These are phyloP conservation scores for Strigamia crassipes DNA, from an alignment of 2,888 invertebrate genomes.

Conservation along the genomic window DNA sequence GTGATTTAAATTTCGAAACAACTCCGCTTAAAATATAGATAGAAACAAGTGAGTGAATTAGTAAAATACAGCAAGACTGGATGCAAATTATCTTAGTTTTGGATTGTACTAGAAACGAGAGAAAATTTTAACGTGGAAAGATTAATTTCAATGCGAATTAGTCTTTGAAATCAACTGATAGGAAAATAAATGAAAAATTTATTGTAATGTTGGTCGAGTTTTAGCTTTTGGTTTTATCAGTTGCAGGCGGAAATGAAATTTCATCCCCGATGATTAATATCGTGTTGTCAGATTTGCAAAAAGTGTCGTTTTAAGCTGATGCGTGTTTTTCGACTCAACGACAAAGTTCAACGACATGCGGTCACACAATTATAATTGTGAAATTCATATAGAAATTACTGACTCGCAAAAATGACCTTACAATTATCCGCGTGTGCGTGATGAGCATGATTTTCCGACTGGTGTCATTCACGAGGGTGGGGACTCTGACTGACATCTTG, in stretches of 20 bases:
- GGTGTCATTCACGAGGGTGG: background rate
- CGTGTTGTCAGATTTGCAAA: constrained; percentile 20
- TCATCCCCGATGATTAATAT: constrained; percentile 15
- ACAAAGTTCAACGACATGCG: constrained; percentile 39
- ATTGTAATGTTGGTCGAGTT: background rate
- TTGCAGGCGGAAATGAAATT: constrained; percentile 4
- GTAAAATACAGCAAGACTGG: background rate
- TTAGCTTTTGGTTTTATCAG: constrained; percentile 1
- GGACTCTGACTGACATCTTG: constrained; percentile 34
- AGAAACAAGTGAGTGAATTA: too few relatives aligned
- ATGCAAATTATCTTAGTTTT: background rate
- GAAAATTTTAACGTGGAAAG: background rate
- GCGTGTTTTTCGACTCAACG: background rate
- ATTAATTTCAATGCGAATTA: background rate
- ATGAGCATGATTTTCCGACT: constrained; percentile 32
- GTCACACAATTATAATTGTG: constrained; percentile 12
- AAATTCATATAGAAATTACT: background rate
- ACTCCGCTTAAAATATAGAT: too few relatives aligned
- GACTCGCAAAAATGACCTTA: constrained; percentile 34
- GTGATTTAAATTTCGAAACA: too few relatives aligned
- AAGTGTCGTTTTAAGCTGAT: background rate
- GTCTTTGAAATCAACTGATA: background rate
- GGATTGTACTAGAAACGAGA: background rate
- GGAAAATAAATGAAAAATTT: background rate
- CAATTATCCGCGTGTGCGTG: constrained; percentile 29